Percentiles rank a stretch among this genome's conserved stretches.
These are phyloP conservation scores for Heteropelma amictum DNA, from an alignment of 2,888 invertebrate genomes.

Conservation along the genomic window DNA sequence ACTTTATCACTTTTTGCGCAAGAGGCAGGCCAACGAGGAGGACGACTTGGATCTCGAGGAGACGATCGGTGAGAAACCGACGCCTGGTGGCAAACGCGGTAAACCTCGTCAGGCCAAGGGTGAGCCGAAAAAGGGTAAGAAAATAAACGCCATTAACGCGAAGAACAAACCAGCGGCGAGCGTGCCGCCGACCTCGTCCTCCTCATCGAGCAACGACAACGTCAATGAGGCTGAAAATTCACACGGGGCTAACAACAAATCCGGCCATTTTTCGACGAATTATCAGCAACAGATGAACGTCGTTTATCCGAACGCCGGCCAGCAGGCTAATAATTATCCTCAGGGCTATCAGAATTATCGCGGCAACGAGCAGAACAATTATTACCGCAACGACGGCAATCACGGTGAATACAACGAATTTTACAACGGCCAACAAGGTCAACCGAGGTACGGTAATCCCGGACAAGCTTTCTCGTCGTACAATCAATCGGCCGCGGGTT, in stretches of 20 bases:
- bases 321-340: conserved; percentile 62
- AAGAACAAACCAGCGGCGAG: conserved; percentile 81
- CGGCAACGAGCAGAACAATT: conserved; percentile 69
- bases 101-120: conserved; percentile 76
- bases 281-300: conserved; percentile 64
- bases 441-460: conserved; percentile 69
- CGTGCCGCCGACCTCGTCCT: conserved; percentile 78
- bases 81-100: conserved; percentile 73
- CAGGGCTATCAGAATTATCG: conserved; percentile 70
- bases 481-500: conserved; percentile 65
- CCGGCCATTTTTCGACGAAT: conserved; percentile 63
- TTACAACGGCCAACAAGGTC: conserved; percentile 70
- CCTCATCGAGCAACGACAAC: conserved; percentile 63
- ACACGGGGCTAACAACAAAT: conserved; percentile 58
- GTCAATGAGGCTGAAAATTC: conserved; percentile 60
- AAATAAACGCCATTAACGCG: conserved; percentile 66
- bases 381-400: conserved; percentile 69
- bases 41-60: conserved; percentile 91
- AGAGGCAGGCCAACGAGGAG: conserved; percentile 87
- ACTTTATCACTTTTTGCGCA: conserved; percentile 91
- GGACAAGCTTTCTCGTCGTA: conserved; percentile 66
- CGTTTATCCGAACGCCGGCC: conserved; percentile 64
- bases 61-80: conserved; percentile 80
- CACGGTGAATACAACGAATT: conserved; percentile 68
- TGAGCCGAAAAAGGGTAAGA: conserved; percentile 74